Conservation (phyloP, 2,888 invertebrate species). For the Tenthredo livida region DNA sequence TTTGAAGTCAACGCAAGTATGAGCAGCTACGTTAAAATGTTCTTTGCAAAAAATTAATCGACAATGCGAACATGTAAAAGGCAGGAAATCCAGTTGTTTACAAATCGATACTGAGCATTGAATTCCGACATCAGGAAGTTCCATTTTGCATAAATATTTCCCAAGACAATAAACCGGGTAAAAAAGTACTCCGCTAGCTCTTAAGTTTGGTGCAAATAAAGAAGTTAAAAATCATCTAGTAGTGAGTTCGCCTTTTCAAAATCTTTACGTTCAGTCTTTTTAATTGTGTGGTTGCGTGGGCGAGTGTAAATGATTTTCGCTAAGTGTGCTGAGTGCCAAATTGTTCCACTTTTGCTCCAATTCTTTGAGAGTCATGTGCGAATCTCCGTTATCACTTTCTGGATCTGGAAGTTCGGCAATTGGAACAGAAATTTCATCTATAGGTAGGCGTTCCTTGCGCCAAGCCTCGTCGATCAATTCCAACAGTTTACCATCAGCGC, state of each 20-base stretch:
- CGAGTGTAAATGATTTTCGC: constrained; percentile 80
- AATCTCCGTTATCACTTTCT: constrained; percentile 95
- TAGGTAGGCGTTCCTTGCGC: constrained; percentile 90
- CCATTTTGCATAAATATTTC: constrained; percentile 77
- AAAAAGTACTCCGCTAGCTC: background rate
- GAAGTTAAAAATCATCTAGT: background rate
- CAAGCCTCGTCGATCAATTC: constrained; percentile 93
- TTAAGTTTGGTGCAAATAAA: background rate
- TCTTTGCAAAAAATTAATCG: constrained; percentile 83
- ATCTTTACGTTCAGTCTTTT: constrained; percentile 31
- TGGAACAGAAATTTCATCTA: constrained; percentile 93
- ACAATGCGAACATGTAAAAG: constrained; percentile 84
- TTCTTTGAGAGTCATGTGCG: constrained; percentile 93
- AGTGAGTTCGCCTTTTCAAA: background rate
- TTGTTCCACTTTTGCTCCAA: constrained; percentile 86
- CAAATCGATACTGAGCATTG: constrained; percentile 83
- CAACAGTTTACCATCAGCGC: constrained; percentile 86
- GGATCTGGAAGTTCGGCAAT: constrained; percentile 94
- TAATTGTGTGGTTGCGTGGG: constrained; percentile 75
- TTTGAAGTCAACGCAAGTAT: constrained; percentile 78
- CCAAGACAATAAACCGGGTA: background rate
- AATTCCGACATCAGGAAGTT: constrained; percentile 86
- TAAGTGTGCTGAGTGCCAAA: constrained; percentile 79
- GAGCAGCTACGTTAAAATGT: constrained; percentile 82
- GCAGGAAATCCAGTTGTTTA: constrained; percentile 87